phyloP scores from a whole-genome alignment of 2,113 vertebrate species.

The Cromileptes altivelis region DNA sequence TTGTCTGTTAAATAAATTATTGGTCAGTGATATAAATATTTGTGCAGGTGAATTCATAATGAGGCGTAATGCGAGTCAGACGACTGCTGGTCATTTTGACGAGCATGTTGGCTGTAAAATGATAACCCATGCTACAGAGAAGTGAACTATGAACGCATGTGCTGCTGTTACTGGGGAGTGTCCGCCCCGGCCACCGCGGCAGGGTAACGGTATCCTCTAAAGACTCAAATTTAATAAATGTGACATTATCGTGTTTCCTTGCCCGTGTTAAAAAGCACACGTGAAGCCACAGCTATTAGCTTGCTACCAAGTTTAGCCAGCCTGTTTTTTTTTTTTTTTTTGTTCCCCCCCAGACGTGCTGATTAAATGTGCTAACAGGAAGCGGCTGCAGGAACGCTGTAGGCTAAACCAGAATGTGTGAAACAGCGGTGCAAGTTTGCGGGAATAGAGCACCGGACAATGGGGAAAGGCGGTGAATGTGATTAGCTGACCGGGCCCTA shows the following conservation, averaged over 20 bases:
- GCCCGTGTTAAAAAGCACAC: not conserved
- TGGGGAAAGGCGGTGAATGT: not conserved
- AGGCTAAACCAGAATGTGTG: not conserved
- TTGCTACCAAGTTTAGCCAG: not conserved
- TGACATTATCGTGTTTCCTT: not conserved
- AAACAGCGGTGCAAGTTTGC: not conserved
- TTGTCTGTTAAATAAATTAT: constrained; percentile 64
- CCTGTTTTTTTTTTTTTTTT: not conserved
- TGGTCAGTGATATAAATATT: not conserved
- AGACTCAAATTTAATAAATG: not conserved
- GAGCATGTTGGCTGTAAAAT: not conserved
- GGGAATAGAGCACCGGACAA: not conserved
- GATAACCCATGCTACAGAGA: not conserved
- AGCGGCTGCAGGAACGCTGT: not conserved
- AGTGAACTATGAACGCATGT: no score
- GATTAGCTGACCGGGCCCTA: no score
- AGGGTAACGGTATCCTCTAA: not conserved
- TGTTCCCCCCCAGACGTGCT: fast-evolving
- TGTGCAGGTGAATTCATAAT: not conserved
- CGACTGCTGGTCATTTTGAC: fast-evolving
- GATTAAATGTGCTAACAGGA: not conserved
- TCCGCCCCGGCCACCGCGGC: not conserved
- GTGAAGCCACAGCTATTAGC: not conserved
- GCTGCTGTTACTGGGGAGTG: constrained; percentile 50
- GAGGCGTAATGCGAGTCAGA: not conserved